Conservation (phyloP, 2,888 invertebrate genomes). For the Apodemia hepburni region DNA sequence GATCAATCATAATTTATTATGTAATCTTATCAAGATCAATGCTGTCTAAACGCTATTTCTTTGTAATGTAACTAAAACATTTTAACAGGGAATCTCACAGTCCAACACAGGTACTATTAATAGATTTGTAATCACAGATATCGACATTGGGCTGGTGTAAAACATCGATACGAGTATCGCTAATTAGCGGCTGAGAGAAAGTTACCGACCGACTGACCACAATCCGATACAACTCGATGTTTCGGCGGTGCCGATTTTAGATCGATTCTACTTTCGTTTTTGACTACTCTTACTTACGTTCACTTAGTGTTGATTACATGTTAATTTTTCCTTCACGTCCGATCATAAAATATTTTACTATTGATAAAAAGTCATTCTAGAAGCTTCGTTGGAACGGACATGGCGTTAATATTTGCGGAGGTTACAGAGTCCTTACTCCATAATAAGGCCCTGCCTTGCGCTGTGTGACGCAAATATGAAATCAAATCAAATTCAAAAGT, state of each 20-base stretch:
- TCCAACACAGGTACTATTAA: constrained; percentile 6
- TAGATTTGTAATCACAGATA: constrained; percentile 36
- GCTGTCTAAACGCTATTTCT: background rate
- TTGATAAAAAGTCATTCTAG: background rate
- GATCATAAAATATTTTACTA: background rate
- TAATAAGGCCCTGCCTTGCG: background rate
- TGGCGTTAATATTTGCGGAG: too few species aligned
- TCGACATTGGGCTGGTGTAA: constrained; percentile 52
- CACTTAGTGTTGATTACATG: constrained; percentile 45
- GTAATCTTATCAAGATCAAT: background rate
- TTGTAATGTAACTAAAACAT: background rate
- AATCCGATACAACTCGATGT: constrained; percentile 60
- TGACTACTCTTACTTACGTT: constrained; percentile 73
- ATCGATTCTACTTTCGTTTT: constrained; percentile 79
- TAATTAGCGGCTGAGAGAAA: constrained; percentile 72
- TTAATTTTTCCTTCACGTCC: constrained; percentile 18
- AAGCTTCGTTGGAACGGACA: background rate
- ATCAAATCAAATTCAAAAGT: too few species aligned
- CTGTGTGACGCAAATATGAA: too few species aligned
- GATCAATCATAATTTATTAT: background rate
- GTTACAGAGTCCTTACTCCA: background rate
- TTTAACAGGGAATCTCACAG: background rate
- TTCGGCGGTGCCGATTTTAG: constrained; percentile 73
- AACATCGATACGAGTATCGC: constrained; percentile 64
- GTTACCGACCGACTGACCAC: constrained; percentile 78